Evolutionary conservation across 2,888 invertebrate species (phyloP).

Genomic region (Tachystola acroxantha): DNA sequence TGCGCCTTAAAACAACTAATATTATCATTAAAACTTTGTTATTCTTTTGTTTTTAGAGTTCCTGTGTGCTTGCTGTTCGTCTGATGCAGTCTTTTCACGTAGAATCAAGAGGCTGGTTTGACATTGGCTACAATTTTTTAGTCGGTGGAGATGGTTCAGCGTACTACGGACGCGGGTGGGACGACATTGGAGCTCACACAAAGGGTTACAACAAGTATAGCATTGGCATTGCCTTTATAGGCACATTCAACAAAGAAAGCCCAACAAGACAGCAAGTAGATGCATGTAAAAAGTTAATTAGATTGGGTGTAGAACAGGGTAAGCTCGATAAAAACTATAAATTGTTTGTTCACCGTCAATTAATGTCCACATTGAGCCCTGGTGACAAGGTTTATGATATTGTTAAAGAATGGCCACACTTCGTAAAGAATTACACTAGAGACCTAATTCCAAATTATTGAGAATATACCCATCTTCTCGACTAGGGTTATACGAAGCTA

Average conservation of each 20-base stretch:
- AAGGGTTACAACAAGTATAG: constrained; percentile 81
- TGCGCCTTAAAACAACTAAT: too few species aligned
- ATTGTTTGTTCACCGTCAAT: constrained; percentile 82
- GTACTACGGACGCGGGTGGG: constrained; percentile 88
- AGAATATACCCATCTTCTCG: too few species aligned
- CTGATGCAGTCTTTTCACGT: constrained; percentile 84
- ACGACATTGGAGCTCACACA: constrained; percentile 83
- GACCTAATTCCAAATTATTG: constrained; percentile 43
- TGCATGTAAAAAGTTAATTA: constrained; percentile 80
- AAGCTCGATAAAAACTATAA: constrained; percentile 82
- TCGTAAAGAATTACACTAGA: constrained; percentile 42
- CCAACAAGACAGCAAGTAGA: constrained; percentile 76
- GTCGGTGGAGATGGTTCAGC: constrained; percentile 88
- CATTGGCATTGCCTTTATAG: constrained; percentile 85
- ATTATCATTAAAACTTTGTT: too few species aligned
- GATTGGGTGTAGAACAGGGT: constrained; percentile 78
- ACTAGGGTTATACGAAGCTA: too few species aligned
- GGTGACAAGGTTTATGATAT: constrained; percentile 81
- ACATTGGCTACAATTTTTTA: constrained; percentile 88
- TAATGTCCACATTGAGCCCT: constrained; percentile 82
- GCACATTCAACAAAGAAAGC: constrained; percentile 79
- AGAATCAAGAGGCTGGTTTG: constrained; percentile 79
- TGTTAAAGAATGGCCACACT: constrained; percentile 84
- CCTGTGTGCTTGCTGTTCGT: constrained; percentile 79
- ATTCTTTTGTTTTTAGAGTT: constrained; percentile 57